These are phyloP conservation scores for Ferrisia virgata DNA, from an alignment of 2,888 invertebrate genomes.

Conservation along the genomic window DNA sequence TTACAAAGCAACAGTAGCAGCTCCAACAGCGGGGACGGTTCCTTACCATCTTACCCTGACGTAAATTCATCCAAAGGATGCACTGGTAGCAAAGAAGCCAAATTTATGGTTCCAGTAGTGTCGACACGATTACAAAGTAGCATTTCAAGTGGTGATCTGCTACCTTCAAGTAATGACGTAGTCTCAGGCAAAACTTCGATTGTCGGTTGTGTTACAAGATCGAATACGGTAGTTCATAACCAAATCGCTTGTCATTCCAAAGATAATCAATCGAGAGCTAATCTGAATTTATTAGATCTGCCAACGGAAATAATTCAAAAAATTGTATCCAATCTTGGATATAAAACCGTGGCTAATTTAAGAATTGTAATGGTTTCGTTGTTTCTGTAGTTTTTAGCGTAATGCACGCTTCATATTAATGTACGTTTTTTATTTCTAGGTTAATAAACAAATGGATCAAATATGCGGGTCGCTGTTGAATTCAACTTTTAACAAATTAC, in stretches of 20 bases:
- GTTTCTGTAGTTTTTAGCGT: conserved; percentile 11
- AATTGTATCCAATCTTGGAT: conserved; percentile 71
- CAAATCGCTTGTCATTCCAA: conserved; percentile 33
- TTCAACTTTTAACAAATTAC: conserved; percentile 78
- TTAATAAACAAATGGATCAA: conserved; percentile 75
- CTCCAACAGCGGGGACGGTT: conserved; percentile 36
- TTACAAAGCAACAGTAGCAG: conserved; percentile 33
- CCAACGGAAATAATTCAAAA: conserved; percentile 78
- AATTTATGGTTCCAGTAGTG: not conserved
- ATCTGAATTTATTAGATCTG: conserved; percentile 63
- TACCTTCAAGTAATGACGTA: not conserved
- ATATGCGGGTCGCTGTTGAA: conserved; percentile 77
- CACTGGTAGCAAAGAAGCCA: not conserved
- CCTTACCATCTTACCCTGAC: conserved; percentile 13
- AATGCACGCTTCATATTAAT: not conserved
- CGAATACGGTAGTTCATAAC: not conserved
- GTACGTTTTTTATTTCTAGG: conserved; percentile 60
- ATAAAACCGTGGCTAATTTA: conserved; percentile 72
- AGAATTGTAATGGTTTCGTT: conserved; percentile 65
- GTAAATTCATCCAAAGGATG: not conserved
- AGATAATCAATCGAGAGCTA: not conserved
- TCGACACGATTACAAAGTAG: not conserved
- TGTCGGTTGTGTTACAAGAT: conserved; percentile 37
- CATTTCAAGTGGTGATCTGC: not conserved
- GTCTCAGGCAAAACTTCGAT: not conserved